These are phyloP conservation scores for Fopius arisanus DNA, from an alignment of 1,140 invertebrate species.

Conservation along the genomic window DNA sequence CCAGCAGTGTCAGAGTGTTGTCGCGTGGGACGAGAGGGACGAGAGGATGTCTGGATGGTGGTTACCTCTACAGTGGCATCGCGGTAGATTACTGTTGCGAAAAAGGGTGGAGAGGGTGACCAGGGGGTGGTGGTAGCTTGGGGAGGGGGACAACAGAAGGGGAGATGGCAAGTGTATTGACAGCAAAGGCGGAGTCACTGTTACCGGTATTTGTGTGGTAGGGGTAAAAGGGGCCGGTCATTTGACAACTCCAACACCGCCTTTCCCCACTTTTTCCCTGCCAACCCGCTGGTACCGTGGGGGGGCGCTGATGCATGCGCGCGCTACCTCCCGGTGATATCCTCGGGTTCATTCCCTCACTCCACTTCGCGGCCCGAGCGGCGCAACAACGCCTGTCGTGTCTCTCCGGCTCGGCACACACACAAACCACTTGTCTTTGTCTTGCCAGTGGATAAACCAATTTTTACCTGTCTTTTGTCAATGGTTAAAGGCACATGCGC, in stretches of 20 bases:
- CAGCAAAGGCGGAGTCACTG: not conserved
- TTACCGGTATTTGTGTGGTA: not conserved
- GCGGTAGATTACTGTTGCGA: not conserved
- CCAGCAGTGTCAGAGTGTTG: not conserved
- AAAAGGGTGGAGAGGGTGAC: not conserved
- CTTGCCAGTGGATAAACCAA: not conserved
- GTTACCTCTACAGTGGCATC: not conserved
- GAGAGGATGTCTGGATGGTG: not conserved
- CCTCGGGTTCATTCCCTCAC: constrained; percentile 52
- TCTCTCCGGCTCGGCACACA: constrained; percentile 28
- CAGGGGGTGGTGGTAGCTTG: not conserved
- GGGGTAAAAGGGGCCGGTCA: constrained; percentile 44
- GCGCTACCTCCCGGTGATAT: constrained; percentile 45
- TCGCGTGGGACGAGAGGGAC: not conserved
- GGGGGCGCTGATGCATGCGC: constrained; percentile 30
- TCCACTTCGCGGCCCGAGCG: constrained; percentile 54
- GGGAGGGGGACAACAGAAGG: too few species aligned
- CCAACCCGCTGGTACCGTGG: constrained; percentile 1
- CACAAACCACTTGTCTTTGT: constrained; percentile 10
- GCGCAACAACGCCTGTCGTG: constrained; percentile 34
- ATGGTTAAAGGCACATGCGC: constrained; percentile 37
- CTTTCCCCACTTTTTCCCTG: constrained; percentile 46
- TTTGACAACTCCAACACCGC: constrained; percentile 20
- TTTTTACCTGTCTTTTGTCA: constrained; percentile 20
- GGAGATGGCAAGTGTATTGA: not conserved